Conservation (phyloP, 2,888 invertebrate species). For the Caenorhabditis sp. region DNA sequence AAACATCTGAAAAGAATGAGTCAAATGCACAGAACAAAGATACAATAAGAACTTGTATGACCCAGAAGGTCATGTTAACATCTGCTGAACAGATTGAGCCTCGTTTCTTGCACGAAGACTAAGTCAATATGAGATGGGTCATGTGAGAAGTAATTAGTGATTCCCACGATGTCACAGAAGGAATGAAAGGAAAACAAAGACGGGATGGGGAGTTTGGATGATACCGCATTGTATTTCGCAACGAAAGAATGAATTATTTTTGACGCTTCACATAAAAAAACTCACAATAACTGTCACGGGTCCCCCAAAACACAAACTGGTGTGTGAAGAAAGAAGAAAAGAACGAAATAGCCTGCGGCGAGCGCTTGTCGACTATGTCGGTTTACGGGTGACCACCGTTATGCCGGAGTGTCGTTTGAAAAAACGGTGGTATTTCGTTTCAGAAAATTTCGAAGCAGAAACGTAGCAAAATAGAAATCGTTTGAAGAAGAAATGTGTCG, state of each 20-base stretch:
- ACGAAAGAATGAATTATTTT: slow-evolving; percentile 14
- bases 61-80: not conserved
- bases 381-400: slow-evolving; percentile 28
- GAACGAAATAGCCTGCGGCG: slow-evolving; percentile 14
- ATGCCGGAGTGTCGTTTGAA: slow-evolving; percentile 52
- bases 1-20: not conserved
- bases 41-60: not conserved
- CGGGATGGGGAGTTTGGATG: not conserved
- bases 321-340: slow-evolving; percentile 24
- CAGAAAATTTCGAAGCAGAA: too few relatives aligned
- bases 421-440: too few relatives aligned
- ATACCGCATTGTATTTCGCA: slow-evolving; percentile 35
- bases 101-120: slow-evolving; percentile 6
- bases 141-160: slow-evolving; percentile 55
- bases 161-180: slow-evolving; percentile 30
- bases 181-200: not conserved
- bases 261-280: not conserved
- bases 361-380: not conserved
- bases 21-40: slow-evolving; percentile 5
- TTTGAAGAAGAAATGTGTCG: too few relatives aligned
- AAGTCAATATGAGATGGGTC: slow-evolving; percentile 38
- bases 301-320: slow-evolving; percentile 21
- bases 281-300: slow-evolving; percentile 34
- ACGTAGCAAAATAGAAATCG: too few relatives aligned
- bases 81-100: slow-evolving; percentile 5